Evolutionary conservation across 2,888 invertebrate genomes (phyloP).

Genomic region (Drosophila paramelanica): DNA sequence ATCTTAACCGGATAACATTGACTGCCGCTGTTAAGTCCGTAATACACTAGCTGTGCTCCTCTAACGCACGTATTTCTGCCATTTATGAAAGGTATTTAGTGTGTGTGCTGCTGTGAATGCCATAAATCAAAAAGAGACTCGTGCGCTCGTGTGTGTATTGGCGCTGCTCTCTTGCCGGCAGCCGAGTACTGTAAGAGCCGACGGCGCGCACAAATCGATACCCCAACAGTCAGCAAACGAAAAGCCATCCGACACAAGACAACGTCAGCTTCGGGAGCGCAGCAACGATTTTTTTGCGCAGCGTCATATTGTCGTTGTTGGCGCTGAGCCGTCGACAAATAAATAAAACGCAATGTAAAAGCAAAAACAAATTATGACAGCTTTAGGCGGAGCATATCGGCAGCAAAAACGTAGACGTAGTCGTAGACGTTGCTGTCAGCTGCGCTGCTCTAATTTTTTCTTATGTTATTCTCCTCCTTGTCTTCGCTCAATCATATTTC

Average conservation of each 20-base stretch:
- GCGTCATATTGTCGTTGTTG: constrained; percentile 40
- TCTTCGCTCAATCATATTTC: constrained; percentile 72
- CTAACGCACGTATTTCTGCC: constrained; percentile 49
- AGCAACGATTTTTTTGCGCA: constrained; percentile 38
- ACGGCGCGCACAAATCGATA: constrained; percentile 58
- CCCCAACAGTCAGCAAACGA: constrained; percentile 34
- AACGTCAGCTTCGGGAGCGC: constrained; percentile 56
- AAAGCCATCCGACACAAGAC: constrained; percentile 31
- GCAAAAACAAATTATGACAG: constrained; percentile 84
- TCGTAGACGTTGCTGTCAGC: constrained; percentile 31
- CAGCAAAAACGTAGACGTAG: constrained; percentile 10
- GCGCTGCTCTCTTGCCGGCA: constrained; percentile 36
- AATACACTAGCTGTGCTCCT: constrained; percentile 56
- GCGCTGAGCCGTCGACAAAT: constrained; percentile 57
- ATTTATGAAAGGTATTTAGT: constrained; percentile 36
- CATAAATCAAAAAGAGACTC: constrained; percentile 59
- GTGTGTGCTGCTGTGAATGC: constrained; percentile 31
- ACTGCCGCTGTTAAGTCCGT: constrained; percentile 28
- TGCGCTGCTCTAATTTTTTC: constrained; percentile 41
- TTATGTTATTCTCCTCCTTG: constrained; percentile 42
- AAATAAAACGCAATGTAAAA: constrained; percentile 68
- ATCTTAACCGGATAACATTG: constrained; percentile 29
- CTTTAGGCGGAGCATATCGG: constrained; percentile 85
- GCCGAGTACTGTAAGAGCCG: constrained; percentile 43
- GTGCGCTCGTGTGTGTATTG: constrained; percentile 14